Evolutionary conservation across 2,113 vertebrate genomes (phyloP).

Genomic region (Paratilapia polleni): DNA sequence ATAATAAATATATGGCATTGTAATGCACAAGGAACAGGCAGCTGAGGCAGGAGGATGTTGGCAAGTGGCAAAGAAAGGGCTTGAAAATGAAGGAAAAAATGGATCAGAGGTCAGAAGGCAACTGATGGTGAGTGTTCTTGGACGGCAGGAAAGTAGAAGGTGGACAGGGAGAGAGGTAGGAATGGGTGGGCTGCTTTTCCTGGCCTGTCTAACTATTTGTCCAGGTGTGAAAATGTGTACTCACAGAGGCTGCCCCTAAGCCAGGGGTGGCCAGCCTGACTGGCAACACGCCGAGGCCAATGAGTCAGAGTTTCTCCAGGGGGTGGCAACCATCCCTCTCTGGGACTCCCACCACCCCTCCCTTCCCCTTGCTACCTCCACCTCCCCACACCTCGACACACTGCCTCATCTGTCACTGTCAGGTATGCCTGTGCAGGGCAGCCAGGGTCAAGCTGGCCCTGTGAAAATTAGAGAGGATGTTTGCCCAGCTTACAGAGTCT

Average conservation of each 20-base stretch:
- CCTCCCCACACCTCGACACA: conserved; percentile 62
- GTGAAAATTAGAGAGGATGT: conserved; percentile 66
- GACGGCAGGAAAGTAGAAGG: conserved; percentile 40
- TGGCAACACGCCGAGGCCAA: conserved; percentile 63
- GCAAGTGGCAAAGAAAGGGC: conserved; percentile 28
- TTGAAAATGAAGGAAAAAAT: conserved; percentile 19
- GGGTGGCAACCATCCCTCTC: conserved; percentile 63
- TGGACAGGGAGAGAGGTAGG: conserved; percentile 44
- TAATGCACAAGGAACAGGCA: conserved; percentile 14
- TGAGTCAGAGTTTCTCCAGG: conserved; percentile 78
- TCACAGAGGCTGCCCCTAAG: conserved; percentile 66
- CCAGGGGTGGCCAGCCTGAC: conserved; percentile 58
- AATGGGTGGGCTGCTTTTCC: conserved; percentile 73
- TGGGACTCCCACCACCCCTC: conserved; percentile 51
- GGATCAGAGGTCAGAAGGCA: conserved; percentile 38
- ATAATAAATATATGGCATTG: conserved; percentile 12
- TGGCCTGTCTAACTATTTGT: conserved; percentile 74
- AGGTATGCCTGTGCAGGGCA: conserved; percentile 57
- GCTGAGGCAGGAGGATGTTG: conserved; percentile 21
- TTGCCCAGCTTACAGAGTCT: conserved; percentile 67
- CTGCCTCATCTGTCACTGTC: conserved; percentile 80
- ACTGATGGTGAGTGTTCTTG: conserved; percentile 42
- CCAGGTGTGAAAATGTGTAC: conserved; percentile 81
- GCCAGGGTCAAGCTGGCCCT: conserved; percentile 66
- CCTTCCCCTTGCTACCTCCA: conserved; percentile 12